Percentiles rank a stretch among this genome's conserved stretches.
Conservation (phyloP, 37 sponge, comb jelly and placozoan genomes). For the Mnemiopsis leidyi region DNA sequence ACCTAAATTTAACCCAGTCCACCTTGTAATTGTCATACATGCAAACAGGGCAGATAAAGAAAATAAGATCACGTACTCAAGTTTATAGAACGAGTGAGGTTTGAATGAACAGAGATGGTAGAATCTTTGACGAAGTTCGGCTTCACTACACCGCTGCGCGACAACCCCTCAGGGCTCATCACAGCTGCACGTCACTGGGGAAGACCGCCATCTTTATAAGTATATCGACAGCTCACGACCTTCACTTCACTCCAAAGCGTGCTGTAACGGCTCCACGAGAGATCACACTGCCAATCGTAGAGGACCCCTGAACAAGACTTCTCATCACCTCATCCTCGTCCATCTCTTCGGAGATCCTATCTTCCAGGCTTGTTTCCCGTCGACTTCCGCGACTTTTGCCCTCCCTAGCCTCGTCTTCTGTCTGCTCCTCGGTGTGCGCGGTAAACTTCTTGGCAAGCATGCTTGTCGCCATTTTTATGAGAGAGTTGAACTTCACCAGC, state of each 20-base stretch:
- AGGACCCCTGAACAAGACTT: too few relatives aligned
- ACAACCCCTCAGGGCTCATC: neutral
- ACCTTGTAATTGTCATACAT: neutral
- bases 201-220: too few relatives aligned
- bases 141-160: neutral
- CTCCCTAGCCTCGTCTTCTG: neutral
- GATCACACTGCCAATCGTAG: too few relatives aligned
- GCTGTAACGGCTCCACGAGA: too few relatives aligned
- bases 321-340: neutral
- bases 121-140: too few relatives aligned
- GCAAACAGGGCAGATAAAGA: neutral
- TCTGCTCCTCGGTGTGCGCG: neutral
- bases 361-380: neutral
- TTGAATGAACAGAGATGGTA: neutral
- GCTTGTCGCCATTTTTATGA: conserved; percentile 42
- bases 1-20: too few relatives aligned
- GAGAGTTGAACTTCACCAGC: conserved; percentile 65
- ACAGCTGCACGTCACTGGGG: neutral
- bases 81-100: neutral
- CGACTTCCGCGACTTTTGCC: neutral
- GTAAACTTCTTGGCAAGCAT: conserved; percentile 61
- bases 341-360: neutral
- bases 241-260: too few relatives aligned
- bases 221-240: too few relatives aligned
- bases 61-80: neutral